Evolutionary conservation across 2,797 vertebrate species (phyloP).

Genomic region (Peromyscus aztecus): DNA sequence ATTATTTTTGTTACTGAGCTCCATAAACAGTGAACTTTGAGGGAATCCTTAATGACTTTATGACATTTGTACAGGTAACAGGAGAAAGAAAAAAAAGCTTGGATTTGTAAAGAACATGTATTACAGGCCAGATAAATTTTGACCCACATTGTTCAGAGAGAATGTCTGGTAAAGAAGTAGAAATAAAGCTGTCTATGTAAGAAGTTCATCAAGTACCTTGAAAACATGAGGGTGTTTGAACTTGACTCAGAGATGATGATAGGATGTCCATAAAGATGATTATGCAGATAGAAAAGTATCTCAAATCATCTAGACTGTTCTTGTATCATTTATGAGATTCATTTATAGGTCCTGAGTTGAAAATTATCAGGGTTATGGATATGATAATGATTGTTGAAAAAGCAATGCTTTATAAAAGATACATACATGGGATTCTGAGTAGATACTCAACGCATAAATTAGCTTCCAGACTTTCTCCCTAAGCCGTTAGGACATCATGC

Average conservation of each 20-base stretch:
- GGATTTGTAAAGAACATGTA: background rate
- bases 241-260: background rate
- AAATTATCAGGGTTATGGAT: background rate
- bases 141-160: background rate
- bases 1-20: conserved; percentile 20
- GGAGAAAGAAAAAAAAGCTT: background rate
- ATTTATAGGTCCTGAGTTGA: conserved; percentile 4
- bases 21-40: conserved; percentile 24
- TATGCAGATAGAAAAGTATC: background rate
- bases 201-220: background rate
- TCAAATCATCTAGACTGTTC: background rate
- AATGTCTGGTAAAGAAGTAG: background rate
- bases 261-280: background rate
- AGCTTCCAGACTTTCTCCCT: background rate
- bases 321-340: background rate
- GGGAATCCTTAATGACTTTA: background rate
- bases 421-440: background rate
- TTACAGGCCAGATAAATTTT: background rate
- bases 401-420: background rate
- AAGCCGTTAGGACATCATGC: background rate
- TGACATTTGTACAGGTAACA: conserved; percentile 22
- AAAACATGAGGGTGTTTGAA: background rate
- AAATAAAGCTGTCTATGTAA: background rate
- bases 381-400: background rate
- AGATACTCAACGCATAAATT: background rate